Evolutionary conservation across 1,140 invertebrate genomes (phyloP).

Genomic region (Copidosoma floridanum): DNA sequence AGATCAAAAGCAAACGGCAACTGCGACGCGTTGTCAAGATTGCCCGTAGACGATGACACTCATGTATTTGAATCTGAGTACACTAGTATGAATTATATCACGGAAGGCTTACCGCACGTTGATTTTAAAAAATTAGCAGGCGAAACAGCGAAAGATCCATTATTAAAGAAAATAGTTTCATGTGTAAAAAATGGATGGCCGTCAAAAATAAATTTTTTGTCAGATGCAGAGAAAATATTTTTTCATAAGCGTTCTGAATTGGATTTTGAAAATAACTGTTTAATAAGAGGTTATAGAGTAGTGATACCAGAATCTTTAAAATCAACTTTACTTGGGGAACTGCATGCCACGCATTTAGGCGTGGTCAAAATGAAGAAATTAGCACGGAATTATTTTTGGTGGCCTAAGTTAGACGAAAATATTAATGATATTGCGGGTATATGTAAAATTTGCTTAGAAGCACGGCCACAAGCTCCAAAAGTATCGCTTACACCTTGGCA

Average conservation of each 20-base stretch:
- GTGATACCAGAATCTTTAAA: slow-evolving; percentile 44
- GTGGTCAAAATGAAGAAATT: slow-evolving; percentile 16
- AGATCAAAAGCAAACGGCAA: slow-evolving; percentile 21
- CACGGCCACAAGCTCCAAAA: too few relatives aligned
- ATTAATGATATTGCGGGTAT: not conserved
- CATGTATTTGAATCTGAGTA: not conserved
- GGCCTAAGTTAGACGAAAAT: not conserved
- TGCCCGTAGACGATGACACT: not conserved
- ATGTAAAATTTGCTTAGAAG: slow-evolving; percentile 10
- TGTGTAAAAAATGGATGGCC: slow-evolving; percentile 9
- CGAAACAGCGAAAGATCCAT: slow-evolving; percentile 1
- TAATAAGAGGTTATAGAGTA: slow-evolving; percentile 37
- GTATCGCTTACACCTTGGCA: slow-evolving; percentile 38
- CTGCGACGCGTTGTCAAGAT: not conserved
- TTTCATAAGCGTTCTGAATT: slow-evolving; percentile 9
- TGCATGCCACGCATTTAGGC: slow-evolving; percentile 29
- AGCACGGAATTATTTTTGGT: slow-evolving; percentile 41
- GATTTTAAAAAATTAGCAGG: not conserved
- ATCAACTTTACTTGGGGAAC: slow-evolving; percentile 32
- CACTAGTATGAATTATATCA: not conserved
- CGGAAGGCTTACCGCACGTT: not conserved
- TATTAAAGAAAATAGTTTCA: not conserved
- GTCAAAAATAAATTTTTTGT: not conserved
- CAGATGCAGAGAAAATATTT: not conserved
- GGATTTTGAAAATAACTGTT: slow-evolving; percentile 24